A percentile compares a stretch with the other conserved stretches of the same genome.
Conservation (phyloP, 2,113 vertebrate genomes). For the Epinephelus moara region DNA sequence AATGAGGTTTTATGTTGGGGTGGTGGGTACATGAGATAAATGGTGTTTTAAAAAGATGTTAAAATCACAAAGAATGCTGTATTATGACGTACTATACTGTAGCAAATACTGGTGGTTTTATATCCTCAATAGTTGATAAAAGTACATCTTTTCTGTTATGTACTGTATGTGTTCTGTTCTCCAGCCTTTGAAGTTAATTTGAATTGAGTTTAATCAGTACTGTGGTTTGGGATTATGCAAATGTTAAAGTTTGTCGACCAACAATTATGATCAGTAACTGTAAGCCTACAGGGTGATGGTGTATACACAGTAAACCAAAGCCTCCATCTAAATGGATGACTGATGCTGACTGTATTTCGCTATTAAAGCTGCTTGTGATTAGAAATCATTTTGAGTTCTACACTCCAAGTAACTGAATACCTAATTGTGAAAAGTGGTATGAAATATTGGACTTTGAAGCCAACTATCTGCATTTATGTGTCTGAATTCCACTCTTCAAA, state of each 20-base stretch:
- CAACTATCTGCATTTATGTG: background rate
- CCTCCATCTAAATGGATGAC: background rate
- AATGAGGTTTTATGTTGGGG: slow-evolving; percentile 2
- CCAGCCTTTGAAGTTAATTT: background rate
- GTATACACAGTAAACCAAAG: background rate
- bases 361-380: slow-evolving; percentile 15
- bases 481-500: background rate
- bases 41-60: slow-evolving; percentile 10
- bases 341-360: background rate
- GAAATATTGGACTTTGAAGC: background rate
- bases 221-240: background rate
- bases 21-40: background rate
- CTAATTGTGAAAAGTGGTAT: too few species aligned
- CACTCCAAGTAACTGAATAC: background rate
- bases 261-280: background rate
- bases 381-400: background rate
- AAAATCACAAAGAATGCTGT: slow-evolving; percentile 51
- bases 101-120: slow-evolving; percentile 7
- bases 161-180: background rate
- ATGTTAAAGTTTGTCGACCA: background rate
- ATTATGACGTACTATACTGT: slow-evolving; percentile 11
- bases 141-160: background rate
- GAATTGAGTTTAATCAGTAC: slow-evolving; percentile 8
- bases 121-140: slow-evolving; percentile 17
- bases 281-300: background rate